Conservation (phyloP, 2,888 invertebrate genomes). For the Eupithecia dodoneata region DNA sequence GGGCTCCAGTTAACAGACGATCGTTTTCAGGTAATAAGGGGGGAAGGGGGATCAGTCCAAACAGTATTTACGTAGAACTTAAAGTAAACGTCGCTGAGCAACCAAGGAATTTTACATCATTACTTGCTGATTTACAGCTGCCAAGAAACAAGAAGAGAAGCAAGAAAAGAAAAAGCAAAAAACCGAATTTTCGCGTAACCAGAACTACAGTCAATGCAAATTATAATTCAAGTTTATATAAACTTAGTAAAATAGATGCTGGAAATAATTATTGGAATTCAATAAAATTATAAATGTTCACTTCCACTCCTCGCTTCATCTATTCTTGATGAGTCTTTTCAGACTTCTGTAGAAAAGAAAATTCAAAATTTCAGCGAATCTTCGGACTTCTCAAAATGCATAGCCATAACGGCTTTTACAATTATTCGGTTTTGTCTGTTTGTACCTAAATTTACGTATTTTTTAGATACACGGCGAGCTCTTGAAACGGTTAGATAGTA, state of each 20-base stretch:
- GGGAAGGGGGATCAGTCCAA: slow-evolving; percentile 12
- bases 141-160: not conserved
- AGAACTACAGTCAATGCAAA: not conserved
- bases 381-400: too few species aligned
- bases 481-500: too few species aligned
- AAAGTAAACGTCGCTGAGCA: slow-evolving; percentile 55
- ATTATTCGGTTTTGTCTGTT: too few species aligned
- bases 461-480: too few species aligned
- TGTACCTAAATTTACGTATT: too few species aligned
- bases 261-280: not conserved
- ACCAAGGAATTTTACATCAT: too few species aligned
- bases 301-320: too few species aligned
- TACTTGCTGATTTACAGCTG: not conserved
- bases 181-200: not conserved
- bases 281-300: slow-evolving; percentile 9
- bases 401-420: too few species aligned
- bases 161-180: not conserved
- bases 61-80: slow-evolving; percentile 57
- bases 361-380: too few species aligned
- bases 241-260: not conserved
- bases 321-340: too few species aligned
- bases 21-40: not conserved
- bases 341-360: too few species aligned
- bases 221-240: not conserved
- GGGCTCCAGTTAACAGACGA: slow-evolving; percentile 31